Evolutionary conservation across 2,113 vertebrate genomes (phyloP).

Genomic region (Tricholaema leucomelas): DNA sequence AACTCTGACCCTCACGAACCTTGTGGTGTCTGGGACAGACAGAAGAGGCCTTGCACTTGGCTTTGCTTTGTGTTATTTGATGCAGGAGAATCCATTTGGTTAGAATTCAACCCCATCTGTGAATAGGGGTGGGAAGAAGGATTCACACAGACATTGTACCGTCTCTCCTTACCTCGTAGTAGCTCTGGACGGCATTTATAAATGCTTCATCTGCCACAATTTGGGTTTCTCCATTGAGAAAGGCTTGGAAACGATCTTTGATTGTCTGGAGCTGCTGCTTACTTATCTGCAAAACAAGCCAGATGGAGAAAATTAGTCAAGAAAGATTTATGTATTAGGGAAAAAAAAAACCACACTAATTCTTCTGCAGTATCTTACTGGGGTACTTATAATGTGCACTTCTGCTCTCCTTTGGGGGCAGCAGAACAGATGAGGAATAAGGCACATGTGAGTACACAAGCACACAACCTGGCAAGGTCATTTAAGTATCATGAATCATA

Average conservation of each 20-base stretch:
- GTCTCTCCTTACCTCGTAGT: conserved; percentile 87
- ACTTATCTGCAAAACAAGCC: conserved; percentile 87
- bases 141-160: not conserved
- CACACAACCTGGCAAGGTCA: not conserved
- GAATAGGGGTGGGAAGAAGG: not conserved
- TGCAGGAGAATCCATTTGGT: not conserved
- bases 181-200: conserved; percentile 98
- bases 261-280: conserved; percentile 96
- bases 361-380: not conserved
- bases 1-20: not conserved
- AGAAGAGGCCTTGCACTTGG: not conserved
- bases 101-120: not conserved
- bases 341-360: not conserved
- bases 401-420: not conserved
- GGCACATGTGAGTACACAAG: fast-evolving
- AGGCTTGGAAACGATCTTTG: conserved; percentile 96
- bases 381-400: not conserved
- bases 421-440: not conserved
- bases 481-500: not conserved
- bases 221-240: conserved; percentile 96
- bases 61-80: not conserved
- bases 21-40: not conserved
- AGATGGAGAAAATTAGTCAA: not conserved
- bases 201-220: conserved; percentile 98
- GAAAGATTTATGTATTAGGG: not conserved